Base-by-base conservation (phyloP, 1,140 invertebrate genomes). In the Cecropterus lyciades region DNA sequence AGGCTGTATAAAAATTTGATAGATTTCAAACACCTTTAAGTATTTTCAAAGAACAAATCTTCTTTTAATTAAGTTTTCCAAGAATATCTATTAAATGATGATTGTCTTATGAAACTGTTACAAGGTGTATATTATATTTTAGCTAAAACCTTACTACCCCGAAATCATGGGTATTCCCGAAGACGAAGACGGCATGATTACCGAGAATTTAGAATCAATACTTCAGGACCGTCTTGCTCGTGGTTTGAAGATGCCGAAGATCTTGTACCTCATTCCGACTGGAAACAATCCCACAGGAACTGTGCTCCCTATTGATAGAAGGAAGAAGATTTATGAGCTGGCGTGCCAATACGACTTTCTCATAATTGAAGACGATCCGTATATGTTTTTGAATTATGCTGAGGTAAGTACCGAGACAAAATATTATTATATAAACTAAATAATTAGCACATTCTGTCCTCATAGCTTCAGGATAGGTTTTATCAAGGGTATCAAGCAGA, bases 301-400 rank as follows among this genome's bases (percentile, higher is more conserved):
- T 9, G 94, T 95, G 6, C 89, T 97, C 42, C 89, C 95, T 0
- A 80, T 94, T n/a, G 93, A 95, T 17, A 93, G 96, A 65, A 93
- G 95, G 49, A 92, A 94, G 64, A 93, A 95, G 84, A 95, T 97
- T 30, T 97, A 97, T 76, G 92, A 93, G 70, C 93, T 97, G 71
- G 95, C 96, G 15, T 95, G 95, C 82, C 93, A 95, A 76, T 96
- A 96, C 81, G 94, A 97, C 90, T 94, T 97, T 24, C 73, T 97
- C 0, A 96, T 97, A 60, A 76, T 97, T 0, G 96, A 97, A 82
- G 96, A 97, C 79, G 96, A 97, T 92, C 96, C 96, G 1, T 97
- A 97, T 79, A 96, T 95, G 80, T 97, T 95, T 80, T 87, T 97
- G 72, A 95, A 96, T 79, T 97, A 96, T 82, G 88, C 86, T 62